Evolutionary conservation across 1,140 invertebrate species (phyloP), one percentile per base, ranked within the genome.

Genomic region (Drosophila littoralis): DNA sequence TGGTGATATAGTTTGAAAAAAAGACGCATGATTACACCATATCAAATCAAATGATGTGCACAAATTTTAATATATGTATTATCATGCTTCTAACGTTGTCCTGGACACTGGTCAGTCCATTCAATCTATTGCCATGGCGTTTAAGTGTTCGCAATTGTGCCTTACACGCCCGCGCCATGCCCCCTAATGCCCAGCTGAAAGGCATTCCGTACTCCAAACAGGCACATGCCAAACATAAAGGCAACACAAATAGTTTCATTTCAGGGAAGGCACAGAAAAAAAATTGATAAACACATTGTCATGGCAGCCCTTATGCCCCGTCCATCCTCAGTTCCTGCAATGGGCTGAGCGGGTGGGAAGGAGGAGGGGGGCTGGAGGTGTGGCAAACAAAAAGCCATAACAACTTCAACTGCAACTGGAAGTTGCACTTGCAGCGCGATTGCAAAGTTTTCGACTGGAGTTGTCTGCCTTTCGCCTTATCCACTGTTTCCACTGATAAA

Each of bases 351-450:
- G 12, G 10, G 1, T 32, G 54, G 22, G 22, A 3, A 22, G 22
- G 1, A 22, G 40, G 36, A 17, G 7, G 75, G 75, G 68, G 77
- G 59, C 60, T 32, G 36, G 36, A 46, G 67, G 67, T 60, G 59
- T 61, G 54, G 67, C 81, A 80, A 85, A 81, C 68, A 77, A 85
- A 86, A 84, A 85, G 82, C 81, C 82, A 85, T 88, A 81, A 72
- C 66, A 80, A 51, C 55, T 45, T 45, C 1, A 80, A 71, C 60
- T 80, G 69, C 72, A 52, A 63, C 32, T 13, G 55, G 28, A 58
- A 45, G 28, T 59, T 59, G 55, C 40, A 59, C 55, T 45, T 45
- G 55, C 38, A 45, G 13, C n/a, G 22, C 38, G 52, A 55, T 36
- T 55, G 55, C n/a, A 13, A 59, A 59, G 8, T 59, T 59, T 33